Base-by-base conservation (phyloP, 2,113 vertebrate species). In the Madoqua kirkii region DNA sequence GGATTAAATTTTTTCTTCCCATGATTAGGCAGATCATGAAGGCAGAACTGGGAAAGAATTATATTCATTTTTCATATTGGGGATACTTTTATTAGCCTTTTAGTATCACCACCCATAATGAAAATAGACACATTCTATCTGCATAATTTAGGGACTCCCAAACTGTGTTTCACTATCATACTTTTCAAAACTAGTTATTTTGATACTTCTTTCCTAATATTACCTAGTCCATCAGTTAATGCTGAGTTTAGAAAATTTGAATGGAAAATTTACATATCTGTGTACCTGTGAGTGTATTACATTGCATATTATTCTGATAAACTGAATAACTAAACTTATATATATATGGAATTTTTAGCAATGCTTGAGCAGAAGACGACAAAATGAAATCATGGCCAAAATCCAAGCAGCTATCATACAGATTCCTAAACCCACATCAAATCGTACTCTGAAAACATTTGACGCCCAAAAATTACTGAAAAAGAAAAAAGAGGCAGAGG, bases 401-500 rank as follows among this genome's bases (percentile, higher is more conserved):
- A 99, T 99, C 96, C 98, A 99, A 98, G 98, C 97, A 76, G 97
- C 99, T 5, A 59, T 98, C 89, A 98, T 99, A 93, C 99, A 99
- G 88, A 98, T 99, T 95, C 99, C 99, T 23, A 99, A 99, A 93
- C 99, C 99, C 29, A 92, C 97, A 50, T 93, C 97, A 48, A 99
- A 98, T 90, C 97, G 94, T 2, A 98, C 98, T 25, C 82, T 99
- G 94, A 98, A 99, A 98, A 98, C 98, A 89, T 93, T 96, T 3
- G 99, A 99, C 93, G 97, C 96, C 31, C 99, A 98, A 92, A 98
- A 98, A 89, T 93, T 98, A 33, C 98, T 99, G 94, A 98, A 98
- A 95, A 99, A 98, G 97, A 98, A 99, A 97, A 99, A 94, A 89
- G 99, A 99, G 97, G 99, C 98, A 90, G 99, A 99, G 99, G 99